A percentile compares a stretch with the other conserved stretches of the same genome.
Evolutionary conservation across 2,888 invertebrate species (phyloP).

Genomic region (Papilio demoleus): DNA sequence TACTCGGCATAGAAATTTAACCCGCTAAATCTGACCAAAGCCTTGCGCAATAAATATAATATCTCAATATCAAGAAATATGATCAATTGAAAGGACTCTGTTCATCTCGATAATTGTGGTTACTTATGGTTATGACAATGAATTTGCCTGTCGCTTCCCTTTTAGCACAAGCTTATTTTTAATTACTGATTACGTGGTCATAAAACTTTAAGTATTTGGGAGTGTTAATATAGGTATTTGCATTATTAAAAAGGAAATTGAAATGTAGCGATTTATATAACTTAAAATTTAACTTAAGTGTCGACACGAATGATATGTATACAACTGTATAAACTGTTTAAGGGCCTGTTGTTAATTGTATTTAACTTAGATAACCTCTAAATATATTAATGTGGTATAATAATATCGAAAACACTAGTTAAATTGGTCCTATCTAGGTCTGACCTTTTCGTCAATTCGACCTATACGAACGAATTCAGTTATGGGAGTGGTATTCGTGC

Average conservation of each 20-base stretch:
- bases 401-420: slow-evolving; percentile 14
- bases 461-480: slow-evolving; percentile 20
- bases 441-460: slow-evolving; percentile 34
- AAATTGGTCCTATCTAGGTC: slow-evolving; percentile 15
- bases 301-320: too few relatives aligned
- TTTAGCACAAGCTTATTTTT: not conserved
- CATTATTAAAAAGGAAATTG: too few relatives aligned
- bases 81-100: slow-evolving; percentile 17
- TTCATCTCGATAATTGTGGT: not conserved
- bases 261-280: too few relatives aligned
- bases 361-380: not conserved
- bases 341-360: too few relatives aligned
- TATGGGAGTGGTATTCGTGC: slow-evolving; percentile 36
- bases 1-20: slow-evolving; percentile 46
- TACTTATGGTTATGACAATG: slow-evolving; percentile 1
- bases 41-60: slow-evolving; percentile 38
- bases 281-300: too few relatives aligned
- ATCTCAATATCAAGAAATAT: slow-evolving; percentile 38
- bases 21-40: slow-evolving; percentile 43
- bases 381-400: not conserved
- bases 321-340: too few relatives aligned
- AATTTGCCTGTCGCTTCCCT: not conserved
- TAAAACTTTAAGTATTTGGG: too few relatives aligned
- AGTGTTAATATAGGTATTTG: too few relatives aligned
- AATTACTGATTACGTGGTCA: too few relatives aligned